phyloP scores from a whole-genome alignment of 2,888 invertebrate species.

The Drosophila atripex region DNA sequence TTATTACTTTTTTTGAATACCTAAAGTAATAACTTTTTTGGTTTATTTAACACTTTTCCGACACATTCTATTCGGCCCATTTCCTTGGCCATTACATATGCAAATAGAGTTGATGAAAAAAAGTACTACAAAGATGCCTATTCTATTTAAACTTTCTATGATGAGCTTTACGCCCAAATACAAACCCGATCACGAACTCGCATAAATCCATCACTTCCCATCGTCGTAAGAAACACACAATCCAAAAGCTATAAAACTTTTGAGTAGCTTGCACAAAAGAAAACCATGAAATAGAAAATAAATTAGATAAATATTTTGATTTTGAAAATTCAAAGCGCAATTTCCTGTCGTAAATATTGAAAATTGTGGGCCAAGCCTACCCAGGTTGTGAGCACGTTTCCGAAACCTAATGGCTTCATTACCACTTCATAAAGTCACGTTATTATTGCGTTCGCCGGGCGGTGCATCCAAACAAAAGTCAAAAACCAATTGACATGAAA shows the following conservation, averaged over 20 bases:
- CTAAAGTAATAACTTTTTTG: not conserved
- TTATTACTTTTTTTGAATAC: not conserved
- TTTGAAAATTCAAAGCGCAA: constrained; percentile 73
- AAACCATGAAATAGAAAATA: constrained; percentile 54
- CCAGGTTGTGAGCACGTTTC: constrained; percentile 26
- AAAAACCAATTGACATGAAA: constrained; percentile 14
- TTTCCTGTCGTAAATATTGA: constrained; percentile 82
- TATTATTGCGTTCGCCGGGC: constrained; percentile 74
- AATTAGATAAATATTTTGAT: constrained; percentile 41
- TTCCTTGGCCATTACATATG: not conserved
- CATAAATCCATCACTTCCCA: constrained; percentile 73
- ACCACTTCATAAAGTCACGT: constrained; percentile 82
- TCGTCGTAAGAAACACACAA: constrained; percentile 31
- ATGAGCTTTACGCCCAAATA: not conserved
- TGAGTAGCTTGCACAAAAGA: constrained; percentile 35
- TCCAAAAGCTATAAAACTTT: constrained; percentile 65
- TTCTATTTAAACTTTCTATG: constrained; percentile 20
- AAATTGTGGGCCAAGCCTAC: constrained; percentile 72
- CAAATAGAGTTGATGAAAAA: not conserved
- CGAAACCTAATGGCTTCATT: constrained; percentile 78
- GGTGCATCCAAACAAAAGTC: constrained; percentile 27
- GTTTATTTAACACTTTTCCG: constrained; percentile 1
- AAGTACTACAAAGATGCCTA: constrained; percentile 7
- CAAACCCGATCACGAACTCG: constrained; percentile 55
- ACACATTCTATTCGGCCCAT: not conserved